Evolutionary conservation across 2,797 vertebrate species (phyloP).

Genomic region (Loriculus beryllinus): DNA sequence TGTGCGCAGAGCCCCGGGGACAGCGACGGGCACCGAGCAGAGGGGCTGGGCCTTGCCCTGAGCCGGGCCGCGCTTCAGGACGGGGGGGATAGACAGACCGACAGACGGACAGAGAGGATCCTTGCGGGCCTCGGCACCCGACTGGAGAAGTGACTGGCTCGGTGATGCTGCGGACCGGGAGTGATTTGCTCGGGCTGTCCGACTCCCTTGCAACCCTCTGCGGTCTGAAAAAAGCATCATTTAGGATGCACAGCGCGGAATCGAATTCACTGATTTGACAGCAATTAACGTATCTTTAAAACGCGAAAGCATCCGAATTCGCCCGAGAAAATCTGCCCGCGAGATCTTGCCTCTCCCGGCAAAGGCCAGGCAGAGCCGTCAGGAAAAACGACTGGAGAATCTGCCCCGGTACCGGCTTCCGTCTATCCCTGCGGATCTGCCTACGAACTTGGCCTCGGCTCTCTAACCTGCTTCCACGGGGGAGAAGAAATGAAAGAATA

Average conservation of each 20-base stretch:
- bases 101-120: neutral
- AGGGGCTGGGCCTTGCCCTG: neutral
- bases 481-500: neutral
- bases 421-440: no score
- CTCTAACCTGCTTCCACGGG: neutral
- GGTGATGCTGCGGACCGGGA: neutral
- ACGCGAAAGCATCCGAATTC: neutral
- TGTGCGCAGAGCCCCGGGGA: neutral
- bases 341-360: neutral
- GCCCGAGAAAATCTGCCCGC: neutral
- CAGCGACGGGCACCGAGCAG: neutral
- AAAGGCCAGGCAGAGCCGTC: neutral
- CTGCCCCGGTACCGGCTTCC: accelerated
- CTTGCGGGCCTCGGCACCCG: neutral
- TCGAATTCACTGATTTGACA: neutral
- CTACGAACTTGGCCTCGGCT: neutral
- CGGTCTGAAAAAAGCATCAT: neutral
- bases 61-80: neutral
- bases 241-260: neutral
- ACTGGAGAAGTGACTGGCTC: neutral
- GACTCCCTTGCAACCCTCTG: no score
- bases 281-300: neutral
- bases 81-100: neutral
- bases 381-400: neutral
- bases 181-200: neutral